phyloP scores from a whole-genome alignment of 2,113 vertebrate genomes.

The Cygnus atratus region DNA sequence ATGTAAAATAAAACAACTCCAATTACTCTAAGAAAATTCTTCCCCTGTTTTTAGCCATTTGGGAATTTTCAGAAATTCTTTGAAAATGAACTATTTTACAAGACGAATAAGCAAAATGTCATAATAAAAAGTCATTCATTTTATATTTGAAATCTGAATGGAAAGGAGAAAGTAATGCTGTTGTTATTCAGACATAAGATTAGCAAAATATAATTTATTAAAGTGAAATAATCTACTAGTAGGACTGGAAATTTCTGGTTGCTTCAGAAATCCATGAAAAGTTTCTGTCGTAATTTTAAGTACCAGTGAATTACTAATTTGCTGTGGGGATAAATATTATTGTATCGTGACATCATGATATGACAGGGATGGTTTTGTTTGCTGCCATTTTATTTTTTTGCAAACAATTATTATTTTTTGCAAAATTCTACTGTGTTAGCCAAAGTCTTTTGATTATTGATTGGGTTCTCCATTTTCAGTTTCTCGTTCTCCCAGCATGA shows the following conservation, averaged over 20 bases:
- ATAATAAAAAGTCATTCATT: slow-evolving; percentile 30
- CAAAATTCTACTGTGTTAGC: background rate
- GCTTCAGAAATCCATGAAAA: background rate
- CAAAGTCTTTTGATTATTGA: background rate
- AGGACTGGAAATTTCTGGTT: background rate
- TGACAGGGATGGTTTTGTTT: background rate
- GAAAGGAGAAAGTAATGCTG: background rate
- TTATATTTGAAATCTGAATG: slow-evolving; percentile 15
- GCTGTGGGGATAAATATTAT: background rate
- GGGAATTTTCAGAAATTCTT: slow-evolving; percentile 2
- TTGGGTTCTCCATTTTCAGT: background rate
- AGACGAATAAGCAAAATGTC: background rate
- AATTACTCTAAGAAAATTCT: background rate
- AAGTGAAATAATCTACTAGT: background rate
- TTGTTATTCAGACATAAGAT: background rate
- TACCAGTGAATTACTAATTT: background rate
- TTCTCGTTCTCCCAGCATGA: background rate
- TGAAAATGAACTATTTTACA: background rate
- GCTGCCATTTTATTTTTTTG: background rate
- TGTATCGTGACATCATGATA: background rate
- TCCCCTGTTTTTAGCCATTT: background rate
- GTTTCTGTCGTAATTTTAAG: background rate
- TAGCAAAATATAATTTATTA: background rate
- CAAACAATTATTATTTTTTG: background rate
- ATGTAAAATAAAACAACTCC: background rate